Percentiles rank a stretch among this genome's conserved stretches.
Evolutionary conservation across 2,797 vertebrate genomes (phyloP).

Genomic region (Glossophaga mutica): DNA sequence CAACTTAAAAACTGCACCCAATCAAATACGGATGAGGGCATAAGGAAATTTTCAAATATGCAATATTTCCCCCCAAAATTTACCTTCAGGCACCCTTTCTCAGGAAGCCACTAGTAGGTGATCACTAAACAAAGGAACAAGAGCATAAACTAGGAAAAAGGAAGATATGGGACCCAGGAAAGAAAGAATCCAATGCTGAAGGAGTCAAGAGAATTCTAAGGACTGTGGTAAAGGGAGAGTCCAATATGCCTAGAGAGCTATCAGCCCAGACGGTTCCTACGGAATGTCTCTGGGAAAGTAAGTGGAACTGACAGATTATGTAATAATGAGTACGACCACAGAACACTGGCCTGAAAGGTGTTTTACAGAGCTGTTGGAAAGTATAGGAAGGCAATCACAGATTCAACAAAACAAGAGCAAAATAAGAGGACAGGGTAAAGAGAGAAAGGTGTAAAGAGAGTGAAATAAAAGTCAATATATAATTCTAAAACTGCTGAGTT

Average conservation of each 20-base stretch:
- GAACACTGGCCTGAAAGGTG: not conserved
- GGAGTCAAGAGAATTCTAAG: not conserved
- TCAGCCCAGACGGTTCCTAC: not conserved
- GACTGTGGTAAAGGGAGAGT: not conserved
- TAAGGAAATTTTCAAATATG: not conserved
- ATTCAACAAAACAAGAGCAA: conserved; percentile 14
- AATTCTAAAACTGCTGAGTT: conserved; percentile 30
- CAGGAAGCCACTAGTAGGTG: not conserved
- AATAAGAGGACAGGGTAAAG: not conserved
- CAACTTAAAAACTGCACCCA: not conserved
- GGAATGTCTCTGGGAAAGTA: not conserved
- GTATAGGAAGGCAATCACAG: not conserved
- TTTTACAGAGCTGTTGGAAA: not conserved
- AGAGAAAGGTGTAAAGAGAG: not conserved
- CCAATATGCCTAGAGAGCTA: not conserved
- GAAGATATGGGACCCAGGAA: not conserved
- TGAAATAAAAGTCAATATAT: not conserved
- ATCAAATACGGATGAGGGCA: not conserved
- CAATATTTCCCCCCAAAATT: not conserved
- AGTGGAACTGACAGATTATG: not conserved
- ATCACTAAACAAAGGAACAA: conserved; percentile 29
- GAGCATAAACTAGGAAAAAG: not conserved
- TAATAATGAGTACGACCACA: not conserved
- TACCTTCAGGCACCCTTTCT: not conserved
- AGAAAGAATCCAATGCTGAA: not conserved